phyloP scores from a whole-genome alignment of 2,797 vertebrate genomes.

The Hypotaenidia okinawae region DNA sequence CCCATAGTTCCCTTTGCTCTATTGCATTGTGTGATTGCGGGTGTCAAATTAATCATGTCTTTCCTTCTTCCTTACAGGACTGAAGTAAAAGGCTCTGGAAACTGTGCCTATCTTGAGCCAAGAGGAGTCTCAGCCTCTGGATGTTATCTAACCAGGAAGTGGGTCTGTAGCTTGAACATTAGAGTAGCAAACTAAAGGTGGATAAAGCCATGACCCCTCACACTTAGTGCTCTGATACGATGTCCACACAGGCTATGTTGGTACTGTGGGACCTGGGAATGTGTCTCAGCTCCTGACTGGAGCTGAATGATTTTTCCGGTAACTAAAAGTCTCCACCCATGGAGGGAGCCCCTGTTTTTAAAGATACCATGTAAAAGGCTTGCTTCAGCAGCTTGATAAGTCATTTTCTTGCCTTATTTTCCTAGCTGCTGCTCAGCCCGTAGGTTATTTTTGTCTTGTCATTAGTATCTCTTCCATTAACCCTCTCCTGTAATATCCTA shows the following conservation, averaged over 20 bases:
- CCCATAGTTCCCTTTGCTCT: neutral
- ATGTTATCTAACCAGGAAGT: conserved; percentile 55
- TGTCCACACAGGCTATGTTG: neutral
- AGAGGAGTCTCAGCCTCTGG: conserved; percentile 51
- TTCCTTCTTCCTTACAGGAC: conserved; percentile 4
- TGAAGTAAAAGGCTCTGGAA: conserved; percentile 56
- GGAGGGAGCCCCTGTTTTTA: neutral
- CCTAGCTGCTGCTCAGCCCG: neutral
- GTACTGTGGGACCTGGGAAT: neutral
- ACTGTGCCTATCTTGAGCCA: conserved; percentile 52
- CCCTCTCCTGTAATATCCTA: neutral
- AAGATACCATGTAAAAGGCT: neutral
- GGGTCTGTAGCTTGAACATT: conserved; percentile 45
- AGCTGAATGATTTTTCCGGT: neutral
- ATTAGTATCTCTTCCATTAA: neutral
- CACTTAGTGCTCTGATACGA: neutral
- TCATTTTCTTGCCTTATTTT: neutral
- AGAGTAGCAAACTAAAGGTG: neutral
- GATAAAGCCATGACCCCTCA: neutral
- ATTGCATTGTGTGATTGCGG: neutral
- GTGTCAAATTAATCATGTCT: neutral
- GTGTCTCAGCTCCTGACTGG: neutral
- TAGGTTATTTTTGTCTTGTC: neutral
- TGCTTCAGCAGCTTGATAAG: neutral
- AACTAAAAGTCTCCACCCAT: neutral